These are phyloP conservation scores for Sebastes kiyomatsui DNA, from an alignment of 2,797 vertebrate genomes.

Conservation along the genomic window DNA sequence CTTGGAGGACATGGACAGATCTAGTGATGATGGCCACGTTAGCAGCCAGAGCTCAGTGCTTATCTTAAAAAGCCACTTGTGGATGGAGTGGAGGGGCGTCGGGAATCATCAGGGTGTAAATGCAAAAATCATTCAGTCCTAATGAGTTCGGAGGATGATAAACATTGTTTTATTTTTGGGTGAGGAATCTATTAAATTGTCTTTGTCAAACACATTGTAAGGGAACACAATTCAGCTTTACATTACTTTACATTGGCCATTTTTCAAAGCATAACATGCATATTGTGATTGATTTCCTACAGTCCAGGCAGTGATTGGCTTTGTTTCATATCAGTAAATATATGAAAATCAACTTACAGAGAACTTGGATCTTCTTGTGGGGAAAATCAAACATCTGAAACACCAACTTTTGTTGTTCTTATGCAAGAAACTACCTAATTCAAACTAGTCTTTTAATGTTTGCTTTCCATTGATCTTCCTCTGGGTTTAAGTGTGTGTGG, in stretches of 20 bases:
- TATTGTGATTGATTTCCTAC: neutral
- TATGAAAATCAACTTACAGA: neutral
- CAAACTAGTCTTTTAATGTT: neutral
- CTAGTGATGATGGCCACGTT: conserved; percentile 50
- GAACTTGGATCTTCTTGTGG: no score
- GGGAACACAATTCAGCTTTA: neutral
- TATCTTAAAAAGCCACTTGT: conserved; percentile 38
- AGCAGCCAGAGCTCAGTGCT: conserved; percentile 36
- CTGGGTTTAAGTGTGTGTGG: neutral
- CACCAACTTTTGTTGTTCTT: no score
- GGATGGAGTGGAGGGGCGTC: neutral
- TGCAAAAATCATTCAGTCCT: neutral
- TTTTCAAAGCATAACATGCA: neutral
- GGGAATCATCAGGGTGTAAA: neutral
- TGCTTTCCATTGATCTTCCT: neutral
- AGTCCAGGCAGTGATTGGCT: neutral
- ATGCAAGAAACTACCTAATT: no score
- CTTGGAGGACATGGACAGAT: conserved; percentile 50
- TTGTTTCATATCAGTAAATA: neutral
- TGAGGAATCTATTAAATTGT: neutral
- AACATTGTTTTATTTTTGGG: neutral
- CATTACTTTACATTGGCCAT: neutral
- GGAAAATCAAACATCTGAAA: no score
- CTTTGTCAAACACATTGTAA: neutral
- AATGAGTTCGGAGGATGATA: neutral